phyloP scores from a whole-genome alignment of 1,140 invertebrate species.

The Diabrotica virgifera region DNA sequence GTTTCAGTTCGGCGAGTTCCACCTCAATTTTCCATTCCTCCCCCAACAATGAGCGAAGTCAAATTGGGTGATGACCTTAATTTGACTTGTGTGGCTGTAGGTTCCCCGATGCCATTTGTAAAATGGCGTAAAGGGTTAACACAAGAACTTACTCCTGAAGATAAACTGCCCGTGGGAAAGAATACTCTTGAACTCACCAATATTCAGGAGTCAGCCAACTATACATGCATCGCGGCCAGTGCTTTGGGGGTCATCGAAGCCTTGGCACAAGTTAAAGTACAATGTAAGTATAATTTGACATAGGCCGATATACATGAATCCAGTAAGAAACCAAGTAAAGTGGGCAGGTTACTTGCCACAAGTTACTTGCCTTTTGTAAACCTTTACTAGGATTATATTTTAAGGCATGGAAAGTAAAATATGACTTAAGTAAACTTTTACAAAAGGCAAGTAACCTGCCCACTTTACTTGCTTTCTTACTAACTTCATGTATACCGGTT shows the following conservation, averaged over 20 bases:
- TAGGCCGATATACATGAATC: too few relatives aligned
- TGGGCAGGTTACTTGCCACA: too few relatives aligned
- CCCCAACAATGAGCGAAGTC: constrained; percentile 79
- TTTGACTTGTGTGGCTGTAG: constrained; percentile 93
- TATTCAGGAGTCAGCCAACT: constrained; percentile 90
- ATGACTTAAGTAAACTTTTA: too few relatives aligned
- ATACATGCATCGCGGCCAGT: constrained; percentile 94
- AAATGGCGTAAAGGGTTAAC: constrained; percentile 88
- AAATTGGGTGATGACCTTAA: constrained; percentile 87
- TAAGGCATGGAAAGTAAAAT: too few relatives aligned
- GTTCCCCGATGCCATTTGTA: constrained; percentile 96
- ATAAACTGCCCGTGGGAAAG: constrained; percentile 77
- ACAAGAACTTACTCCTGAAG: constrained; percentile 79
- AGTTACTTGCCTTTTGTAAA: too few relatives aligned
- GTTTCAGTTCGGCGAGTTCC: constrained; percentile 82
- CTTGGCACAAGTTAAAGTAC: constrained; percentile 85
- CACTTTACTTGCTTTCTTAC: too few relatives aligned
- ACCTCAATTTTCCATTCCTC: constrained; percentile 91
- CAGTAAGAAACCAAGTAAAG: too few relatives aligned
- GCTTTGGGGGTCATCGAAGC: constrained; percentile 88
- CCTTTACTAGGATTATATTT: too few relatives aligned
- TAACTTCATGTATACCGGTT: too few relatives aligned
- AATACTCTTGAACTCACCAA: constrained; percentile 85
- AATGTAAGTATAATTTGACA: constrained; percentile 75
- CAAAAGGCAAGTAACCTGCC: too few relatives aligned